These are phyloP conservation scores for Atopsyche davidsoni DNA, from an alignment of 1,140 invertebrate species.

Conservation along the genomic window DNA sequence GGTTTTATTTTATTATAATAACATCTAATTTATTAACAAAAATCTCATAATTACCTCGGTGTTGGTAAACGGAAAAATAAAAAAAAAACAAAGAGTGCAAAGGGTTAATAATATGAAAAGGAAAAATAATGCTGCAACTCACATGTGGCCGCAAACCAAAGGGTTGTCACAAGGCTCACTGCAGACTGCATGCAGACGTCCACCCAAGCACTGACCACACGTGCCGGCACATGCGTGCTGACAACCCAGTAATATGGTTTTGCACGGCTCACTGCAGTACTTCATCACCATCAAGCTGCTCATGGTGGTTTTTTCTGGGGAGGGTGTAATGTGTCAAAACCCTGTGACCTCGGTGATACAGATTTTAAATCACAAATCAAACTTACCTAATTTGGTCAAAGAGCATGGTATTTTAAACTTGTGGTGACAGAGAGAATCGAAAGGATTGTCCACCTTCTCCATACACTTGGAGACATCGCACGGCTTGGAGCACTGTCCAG, in stretches of 20 bases:
- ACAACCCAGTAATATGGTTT: slow-evolving; percentile 43
- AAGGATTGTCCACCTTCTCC: slow-evolving; percentile 25
- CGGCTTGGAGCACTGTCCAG: slow-evolving; percentile 33
- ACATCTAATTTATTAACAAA: too few species aligned
- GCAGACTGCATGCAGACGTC: slow-evolving; percentile 58
- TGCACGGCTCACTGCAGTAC: slow-evolving; percentile 46
- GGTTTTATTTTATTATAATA: too few species aligned
- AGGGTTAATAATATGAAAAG: too few species aligned
- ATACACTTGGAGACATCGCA: slow-evolving; percentile 39
- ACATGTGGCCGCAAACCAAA: slow-evolving; percentile 63
- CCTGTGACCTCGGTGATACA: too few species aligned
- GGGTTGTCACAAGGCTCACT: slow-evolving; percentile 50
- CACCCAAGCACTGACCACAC: slow-evolving; percentile 59
- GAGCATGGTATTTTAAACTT: slow-evolving; percentile 39
- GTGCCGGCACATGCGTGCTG: slow-evolving; percentile 53
- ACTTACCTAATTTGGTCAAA: slow-evolving; percentile 12
- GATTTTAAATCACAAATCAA: not conserved
- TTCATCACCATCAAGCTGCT: slow-evolving; percentile 4
- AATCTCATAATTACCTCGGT: too few species aligned
- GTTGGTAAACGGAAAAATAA: too few species aligned
- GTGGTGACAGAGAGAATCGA: slow-evolving; percentile 42
- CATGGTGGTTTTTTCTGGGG: not conserved
- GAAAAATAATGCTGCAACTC: too few species aligned
- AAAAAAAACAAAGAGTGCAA: too few species aligned
- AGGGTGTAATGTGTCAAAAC: not conserved